These are phyloP conservation scores for Bubo blakistoni DNA, from an alignment of 2,113 vertebrate species.

Conservation along the genomic window DNA sequence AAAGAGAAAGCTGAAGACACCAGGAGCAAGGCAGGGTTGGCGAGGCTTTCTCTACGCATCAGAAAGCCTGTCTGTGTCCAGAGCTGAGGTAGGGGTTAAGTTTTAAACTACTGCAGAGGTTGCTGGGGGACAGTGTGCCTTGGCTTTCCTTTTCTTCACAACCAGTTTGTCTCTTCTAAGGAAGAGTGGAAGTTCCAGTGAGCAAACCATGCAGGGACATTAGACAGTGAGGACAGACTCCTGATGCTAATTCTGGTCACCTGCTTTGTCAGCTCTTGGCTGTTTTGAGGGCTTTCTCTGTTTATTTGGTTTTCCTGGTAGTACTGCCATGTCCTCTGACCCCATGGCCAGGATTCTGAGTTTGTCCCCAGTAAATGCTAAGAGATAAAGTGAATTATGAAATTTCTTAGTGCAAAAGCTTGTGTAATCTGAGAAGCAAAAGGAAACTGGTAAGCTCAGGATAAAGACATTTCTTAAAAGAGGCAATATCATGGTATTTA, in stretches of 20 bases:
- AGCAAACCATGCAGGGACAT: not conserved
- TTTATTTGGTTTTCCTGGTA: not conserved
- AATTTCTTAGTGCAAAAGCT: not conserved
- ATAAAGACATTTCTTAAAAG: not conserved
- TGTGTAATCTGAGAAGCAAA: not conserved
- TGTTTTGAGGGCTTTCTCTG: not conserved
- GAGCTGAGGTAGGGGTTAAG: not conserved
- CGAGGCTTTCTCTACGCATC: not conserved
- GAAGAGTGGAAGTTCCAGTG: not conserved
- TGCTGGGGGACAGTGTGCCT: rapidly evolving
- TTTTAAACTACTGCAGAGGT: not conserved
- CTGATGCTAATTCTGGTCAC: not conserved
- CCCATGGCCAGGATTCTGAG: not conserved
- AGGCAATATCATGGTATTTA: not conserved
- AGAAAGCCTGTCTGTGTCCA: not conserved
- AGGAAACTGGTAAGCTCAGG: not conserved
- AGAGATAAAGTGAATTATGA: not conserved
- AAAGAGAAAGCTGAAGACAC: not conserved
- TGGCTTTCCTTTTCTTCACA: not conserved
- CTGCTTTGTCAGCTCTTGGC: not conserved
- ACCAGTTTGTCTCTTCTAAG: not conserved
- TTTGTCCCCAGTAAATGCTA: not conserved
- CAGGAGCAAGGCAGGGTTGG: no score
- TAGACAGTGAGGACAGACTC: not conserved
- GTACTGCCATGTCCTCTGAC: not conserved